These are phyloP conservation scores for Agrypnus murinus DNA, from an alignment of 2,888 invertebrate genomes.

Conservation along the genomic window DNA sequence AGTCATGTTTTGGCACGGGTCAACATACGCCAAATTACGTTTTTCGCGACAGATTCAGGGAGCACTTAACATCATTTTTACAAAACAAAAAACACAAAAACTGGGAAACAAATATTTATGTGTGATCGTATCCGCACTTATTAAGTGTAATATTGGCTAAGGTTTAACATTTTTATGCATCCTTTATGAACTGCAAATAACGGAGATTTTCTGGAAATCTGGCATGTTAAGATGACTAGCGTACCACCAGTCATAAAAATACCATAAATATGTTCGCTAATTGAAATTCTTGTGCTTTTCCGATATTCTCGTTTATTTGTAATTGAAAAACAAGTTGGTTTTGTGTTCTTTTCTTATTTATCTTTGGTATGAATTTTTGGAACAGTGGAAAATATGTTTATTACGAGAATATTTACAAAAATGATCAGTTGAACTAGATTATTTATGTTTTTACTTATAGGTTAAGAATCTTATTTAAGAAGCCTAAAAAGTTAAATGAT, in stretches of 20 bases:
- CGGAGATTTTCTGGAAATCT: not conserved
- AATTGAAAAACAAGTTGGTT: too few species aligned
- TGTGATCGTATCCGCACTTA: slow-evolving; percentile 3
- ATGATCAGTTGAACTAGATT: too few species aligned
- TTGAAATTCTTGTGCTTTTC: too few species aligned
- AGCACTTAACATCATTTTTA: not conserved
- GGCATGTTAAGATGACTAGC: not conserved
- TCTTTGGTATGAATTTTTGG: too few species aligned
- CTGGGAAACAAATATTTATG: slow-evolving; percentile 15
- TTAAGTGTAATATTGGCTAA: not conserved
- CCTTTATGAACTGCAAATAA: slow-evolving; percentile 11
- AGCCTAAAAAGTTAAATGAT: too few species aligned
- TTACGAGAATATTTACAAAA: too few species aligned
- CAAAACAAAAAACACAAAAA: slow-evolving; percentile 4
- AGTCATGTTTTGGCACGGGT: slow-evolving; percentile 36
- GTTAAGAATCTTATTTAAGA: too few species aligned
- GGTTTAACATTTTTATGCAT: not conserved
- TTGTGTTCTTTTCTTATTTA: too few species aligned
- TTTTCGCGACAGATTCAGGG: slow-evolving; percentile 13
- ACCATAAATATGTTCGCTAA: too few species aligned
- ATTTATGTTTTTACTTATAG: too few species aligned
- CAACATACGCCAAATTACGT: slow-evolving; percentile 39
- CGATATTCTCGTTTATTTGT: too few species aligned
- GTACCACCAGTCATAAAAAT: not conserved
- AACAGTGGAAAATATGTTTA: too few species aligned